Percentiles rank a stretch among this genome's conserved stretches.
Conservation (phyloP, 2,888 invertebrate species). For the Argyresthia albistria region DNA sequence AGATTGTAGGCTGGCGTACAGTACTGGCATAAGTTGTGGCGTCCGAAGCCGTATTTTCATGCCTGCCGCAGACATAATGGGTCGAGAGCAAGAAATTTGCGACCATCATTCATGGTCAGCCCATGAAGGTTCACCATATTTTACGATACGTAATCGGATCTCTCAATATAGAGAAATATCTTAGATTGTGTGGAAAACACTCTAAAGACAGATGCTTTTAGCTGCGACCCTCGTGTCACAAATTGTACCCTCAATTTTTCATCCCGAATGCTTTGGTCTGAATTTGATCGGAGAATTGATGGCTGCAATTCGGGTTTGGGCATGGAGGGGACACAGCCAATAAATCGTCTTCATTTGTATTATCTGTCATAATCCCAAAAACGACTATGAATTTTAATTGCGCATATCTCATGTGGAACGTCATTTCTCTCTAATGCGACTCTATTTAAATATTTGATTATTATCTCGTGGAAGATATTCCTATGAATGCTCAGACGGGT, state of each 20-base stretch:
- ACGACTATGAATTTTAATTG: constrained; percentile 4
- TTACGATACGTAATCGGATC: neutral
- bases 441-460: constrained; percentile 61
- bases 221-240: neutral
- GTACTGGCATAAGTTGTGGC: constrained; percentile 4
- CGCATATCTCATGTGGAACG: neutral
- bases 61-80: neutral
- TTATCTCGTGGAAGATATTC: constrained; percentile 39
- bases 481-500: constrained; percentile 12
- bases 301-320: neutral
- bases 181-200: constrained; percentile 2
- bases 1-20: constrained; percentile 16
- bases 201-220: constrained; percentile 1
- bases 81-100: constrained; percentile 1
- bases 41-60: constrained; percentile 1
- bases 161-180: neutral
- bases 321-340: constrained; percentile 25
- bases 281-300: neutral
- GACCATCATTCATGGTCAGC: neutral
- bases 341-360: constrained; percentile 35
- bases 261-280: neutral
- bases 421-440: constrained; percentile 14
- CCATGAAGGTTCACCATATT: neutral
- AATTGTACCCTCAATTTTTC: neutral
- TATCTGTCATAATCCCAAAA: constrained; percentile 36